Percentiles rank a stretch among this genome's conserved stretches.
phyloP scores from a whole-genome alignment of 1,140 invertebrate species.

The Macrobrachium nipponense region DNA sequence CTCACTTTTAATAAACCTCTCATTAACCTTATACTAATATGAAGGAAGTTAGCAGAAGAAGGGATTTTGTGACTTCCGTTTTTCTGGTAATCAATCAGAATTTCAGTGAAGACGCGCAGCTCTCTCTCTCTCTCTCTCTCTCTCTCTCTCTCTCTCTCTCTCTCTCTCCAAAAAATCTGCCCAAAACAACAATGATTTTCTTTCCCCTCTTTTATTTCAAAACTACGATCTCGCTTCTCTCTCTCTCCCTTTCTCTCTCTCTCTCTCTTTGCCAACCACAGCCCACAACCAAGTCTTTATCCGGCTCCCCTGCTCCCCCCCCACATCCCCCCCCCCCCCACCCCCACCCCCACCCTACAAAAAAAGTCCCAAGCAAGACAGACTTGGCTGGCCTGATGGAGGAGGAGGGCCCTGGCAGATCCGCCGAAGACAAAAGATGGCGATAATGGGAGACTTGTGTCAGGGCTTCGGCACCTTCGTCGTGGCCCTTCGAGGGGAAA shows the following conservation, averaged over 20 bases:
- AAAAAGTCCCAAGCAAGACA: background rate
- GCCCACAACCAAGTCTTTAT: background rate
- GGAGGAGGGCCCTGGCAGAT: background rate
- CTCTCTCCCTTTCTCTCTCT: constrained; percentile 29
- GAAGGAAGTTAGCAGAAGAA: too few species aligned
- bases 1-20: too few species aligned
- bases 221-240: background rate
- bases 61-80: too few species aligned
- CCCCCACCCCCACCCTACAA: background rate
- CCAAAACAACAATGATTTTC: too few species aligned
- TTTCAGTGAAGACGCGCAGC: too few species aligned
- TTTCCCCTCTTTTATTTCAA: background rate
- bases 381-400: background rate
- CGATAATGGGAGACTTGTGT: constrained; percentile 21
- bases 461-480: background rate
- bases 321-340: background rate
- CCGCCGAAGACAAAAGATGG: constrained; percentile 11
- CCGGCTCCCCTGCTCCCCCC: background rate
- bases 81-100: too few species aligned
- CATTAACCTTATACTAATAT: too few species aligned
- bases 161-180: too few species aligned
- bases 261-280: background rate
- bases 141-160: too few species aligned
- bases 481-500: constrained; percentile 1
- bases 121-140: too few species aligned